phyloP scores from a whole-genome alignment of 2,888 invertebrate species.

The Gandaritis pyraliata region DNA sequence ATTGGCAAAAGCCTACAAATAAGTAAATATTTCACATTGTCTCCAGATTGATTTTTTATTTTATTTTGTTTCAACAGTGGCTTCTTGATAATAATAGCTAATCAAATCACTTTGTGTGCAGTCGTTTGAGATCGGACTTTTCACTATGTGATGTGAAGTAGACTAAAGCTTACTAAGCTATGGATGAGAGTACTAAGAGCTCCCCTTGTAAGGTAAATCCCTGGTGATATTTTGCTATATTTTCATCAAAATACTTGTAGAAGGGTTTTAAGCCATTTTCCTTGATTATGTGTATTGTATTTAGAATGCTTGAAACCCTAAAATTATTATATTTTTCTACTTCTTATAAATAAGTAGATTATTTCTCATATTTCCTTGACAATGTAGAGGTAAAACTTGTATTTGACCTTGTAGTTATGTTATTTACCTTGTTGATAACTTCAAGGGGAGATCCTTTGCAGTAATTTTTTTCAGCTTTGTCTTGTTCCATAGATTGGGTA shows the following conservation, averaged over 20 bases:
- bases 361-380: constrained; percentile 15
- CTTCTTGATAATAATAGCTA: constrained; percentile 79
- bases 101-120: constrained; percentile 72
- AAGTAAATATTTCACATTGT: constrained; percentile 78
- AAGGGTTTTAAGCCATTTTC: constrained; percentile 44
- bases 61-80: constrained; percentile 78
- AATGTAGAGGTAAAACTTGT: constrained; percentile 29
- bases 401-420: constrained; percentile 32
- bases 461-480: constrained; percentile 20
- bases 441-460: constrained; percentile 47
- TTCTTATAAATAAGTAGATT: constrained; percentile 10
- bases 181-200: constrained; percentile 79
- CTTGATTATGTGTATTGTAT: constrained; percentile 30
- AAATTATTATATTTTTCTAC: constrained; percentile 14
- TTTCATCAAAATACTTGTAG: constrained; percentile 49
- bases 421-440: constrained; percentile 26
- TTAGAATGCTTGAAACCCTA: constrained; percentile 30
- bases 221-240: constrained; percentile 61
- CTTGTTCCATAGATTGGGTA: constrained; percentile 16
- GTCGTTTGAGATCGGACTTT: constrained; percentile 69
- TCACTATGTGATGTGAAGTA: constrained; percentile 75
- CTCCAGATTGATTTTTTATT: constrained; percentile 77
- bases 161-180: constrained; percentile 69
- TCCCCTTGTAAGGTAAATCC: constrained; percentile 82
- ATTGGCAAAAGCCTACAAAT: constrained; percentile 51